phyloP scores from a whole-genome alignment of 2,888 invertebrate genomes.

The Monoplex corrugatus region DNA sequence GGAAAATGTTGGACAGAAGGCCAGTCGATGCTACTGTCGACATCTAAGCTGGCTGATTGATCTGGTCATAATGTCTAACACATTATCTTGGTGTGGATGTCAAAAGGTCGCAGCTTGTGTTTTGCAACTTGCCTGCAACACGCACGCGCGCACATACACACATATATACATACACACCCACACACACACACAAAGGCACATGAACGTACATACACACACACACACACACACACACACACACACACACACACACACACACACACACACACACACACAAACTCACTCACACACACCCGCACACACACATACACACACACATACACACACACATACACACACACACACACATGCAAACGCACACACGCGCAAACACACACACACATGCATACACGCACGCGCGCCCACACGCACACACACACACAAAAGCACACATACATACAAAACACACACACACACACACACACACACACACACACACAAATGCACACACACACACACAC shows the following conservation, averaged over 20 bases:
- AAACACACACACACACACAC: too few relatives aligned
- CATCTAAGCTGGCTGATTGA: too few relatives aligned
- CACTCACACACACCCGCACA: background rate
- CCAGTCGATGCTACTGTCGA: too few relatives aligned
- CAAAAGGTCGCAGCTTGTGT: too few relatives aligned
- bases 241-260: background rate
- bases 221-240: slow-evolving; percentile 1
- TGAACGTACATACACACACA: background rate
- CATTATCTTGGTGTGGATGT: too few relatives aligned
- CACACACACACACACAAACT: background rate
- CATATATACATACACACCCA: too few relatives aligned
- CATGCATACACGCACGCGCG: background rate
- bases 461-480: too few relatives aligned
- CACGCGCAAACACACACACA: background rate
- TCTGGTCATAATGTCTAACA: too few relatives aligned
- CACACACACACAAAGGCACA: slow-evolving; percentile 9
- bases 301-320: background rate
- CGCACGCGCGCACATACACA: background rate
- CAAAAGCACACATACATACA: too few relatives aligned
- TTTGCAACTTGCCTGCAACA: too few relatives aligned
- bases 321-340: too few relatives aligned
- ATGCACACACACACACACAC: background rate
- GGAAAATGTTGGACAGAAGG: too few relatives aligned
- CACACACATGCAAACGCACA: background rate
- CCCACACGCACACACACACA: background rate